Evolutionary conservation across 2,888 invertebrate species (phyloP).

Genomic region (Phlogophora meticulosa): DNA sequence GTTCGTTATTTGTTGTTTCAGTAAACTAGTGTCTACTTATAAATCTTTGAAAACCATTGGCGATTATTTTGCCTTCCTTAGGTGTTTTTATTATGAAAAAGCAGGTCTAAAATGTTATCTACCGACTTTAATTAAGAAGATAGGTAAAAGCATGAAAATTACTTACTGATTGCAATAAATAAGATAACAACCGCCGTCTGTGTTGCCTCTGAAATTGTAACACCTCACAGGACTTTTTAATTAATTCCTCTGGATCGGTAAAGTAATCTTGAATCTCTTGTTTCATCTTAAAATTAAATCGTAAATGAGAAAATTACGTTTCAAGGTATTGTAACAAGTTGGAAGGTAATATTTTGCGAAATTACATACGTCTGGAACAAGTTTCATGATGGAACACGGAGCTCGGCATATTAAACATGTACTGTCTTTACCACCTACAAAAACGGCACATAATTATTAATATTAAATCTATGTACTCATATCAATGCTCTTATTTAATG

Average conservation of each 20-base stretch:
- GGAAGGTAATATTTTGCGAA: constrained; percentile 37
- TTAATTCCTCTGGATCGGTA: constrained; percentile 88
- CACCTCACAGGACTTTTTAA: constrained; percentile 87
- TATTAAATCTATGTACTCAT: constrained; percentile 6
- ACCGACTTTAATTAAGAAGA: constrained; percentile 11
- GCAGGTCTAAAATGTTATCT: neutral
- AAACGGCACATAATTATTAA: constrained; percentile 20
- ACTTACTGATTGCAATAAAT: constrained; percentile 88
- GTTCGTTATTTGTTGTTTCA: neutral
- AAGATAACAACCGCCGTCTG: constrained; percentile 85
- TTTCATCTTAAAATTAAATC: constrained; percentile 83
- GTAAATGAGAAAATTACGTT: constrained; percentile 57
- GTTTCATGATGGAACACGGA: constrained; percentile 87
- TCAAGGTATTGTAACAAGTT: constrained; percentile 25
- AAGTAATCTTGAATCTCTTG: constrained; percentile 89
- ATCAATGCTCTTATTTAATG: neutral
- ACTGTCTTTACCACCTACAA: constrained; percentile 83
- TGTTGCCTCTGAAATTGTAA: constrained; percentile 89
- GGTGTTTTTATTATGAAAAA: neutral
- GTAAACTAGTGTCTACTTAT: neutral
- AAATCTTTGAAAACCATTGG: neutral
- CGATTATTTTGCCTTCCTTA: neutral
- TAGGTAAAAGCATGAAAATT: constrained; percentile 30
- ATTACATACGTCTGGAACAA: constrained; percentile 85
- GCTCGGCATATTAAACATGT: constrained; percentile 86